A percentile compares a stretch with the other conserved stretches of the same genome.
Evolutionary conservation across 2,113 vertebrate species (phyloP).

Genomic region (Bos javanicus): DNA sequence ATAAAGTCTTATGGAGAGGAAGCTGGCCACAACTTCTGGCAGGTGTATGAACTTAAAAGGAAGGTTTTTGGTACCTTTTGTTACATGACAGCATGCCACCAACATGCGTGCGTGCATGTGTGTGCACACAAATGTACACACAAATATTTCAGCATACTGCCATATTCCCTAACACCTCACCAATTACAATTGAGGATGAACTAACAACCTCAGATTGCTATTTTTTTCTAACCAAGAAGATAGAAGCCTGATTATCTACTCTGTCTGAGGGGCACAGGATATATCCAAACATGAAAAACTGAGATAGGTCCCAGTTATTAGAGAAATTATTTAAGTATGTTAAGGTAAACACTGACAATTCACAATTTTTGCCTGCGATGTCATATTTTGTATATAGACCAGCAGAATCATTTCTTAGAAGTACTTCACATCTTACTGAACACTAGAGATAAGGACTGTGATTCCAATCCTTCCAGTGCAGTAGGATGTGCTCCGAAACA

Average conservation of each 20-base stretch:
- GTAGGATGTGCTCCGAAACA: background rate
- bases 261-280: background rate
- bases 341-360: background rate
- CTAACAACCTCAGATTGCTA: background rate
- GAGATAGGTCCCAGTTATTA: background rate
- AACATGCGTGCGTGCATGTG: accelerated
- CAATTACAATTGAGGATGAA: background rate
- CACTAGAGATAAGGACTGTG: background rate
- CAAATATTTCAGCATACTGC: background rate
- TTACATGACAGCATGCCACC: background rate
- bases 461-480: background rate
- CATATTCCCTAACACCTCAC: background rate
- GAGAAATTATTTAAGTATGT: background rate
- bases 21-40: background rate
- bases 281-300: background rate
- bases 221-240: background rate
- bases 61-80: background rate
- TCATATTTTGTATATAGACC: background rate
- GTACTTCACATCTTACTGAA: background rate
- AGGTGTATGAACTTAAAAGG: background rate
- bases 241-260: background rate
- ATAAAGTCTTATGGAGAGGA: background rate
- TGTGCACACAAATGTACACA: background rate
- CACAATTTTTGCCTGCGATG: background rate
- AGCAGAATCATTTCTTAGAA: background rate